Evolutionary conservation across 2,113 vertebrate species (phyloP).

Genomic region (Lynx canadensis): DNA sequence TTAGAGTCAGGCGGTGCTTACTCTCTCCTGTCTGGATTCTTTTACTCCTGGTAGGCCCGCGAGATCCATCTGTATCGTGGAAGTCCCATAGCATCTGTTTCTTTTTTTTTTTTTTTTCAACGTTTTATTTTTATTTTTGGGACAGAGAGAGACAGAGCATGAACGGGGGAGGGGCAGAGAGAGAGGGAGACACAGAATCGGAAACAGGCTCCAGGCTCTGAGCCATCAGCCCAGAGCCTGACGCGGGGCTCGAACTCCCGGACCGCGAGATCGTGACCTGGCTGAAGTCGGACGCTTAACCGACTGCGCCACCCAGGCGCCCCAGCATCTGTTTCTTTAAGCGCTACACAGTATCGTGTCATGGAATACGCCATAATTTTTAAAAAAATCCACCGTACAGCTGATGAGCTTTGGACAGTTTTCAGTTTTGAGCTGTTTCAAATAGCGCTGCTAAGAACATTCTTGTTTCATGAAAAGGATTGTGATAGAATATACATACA

Average conservation of each 20-base stretch:
- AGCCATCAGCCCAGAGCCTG: too few species aligned
- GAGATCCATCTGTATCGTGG: not conserved
- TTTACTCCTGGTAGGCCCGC: not conserved
- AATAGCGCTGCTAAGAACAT: not conserved
- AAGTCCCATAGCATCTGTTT: too few species aligned
- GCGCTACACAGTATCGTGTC: not conserved
- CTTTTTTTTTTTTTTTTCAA: not conserved
- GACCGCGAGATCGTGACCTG: too few species aligned
- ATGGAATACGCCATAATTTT: not conserved
- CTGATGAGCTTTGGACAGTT: not conserved
- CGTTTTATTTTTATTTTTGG: too few species aligned
- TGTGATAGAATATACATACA: not conserved
- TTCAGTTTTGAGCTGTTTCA: not conserved
- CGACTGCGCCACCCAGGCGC: too few species aligned
- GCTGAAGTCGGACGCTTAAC: too few species aligned
- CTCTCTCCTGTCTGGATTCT: not conserved
- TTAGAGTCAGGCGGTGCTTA: not conserved
- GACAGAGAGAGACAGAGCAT: too few species aligned
- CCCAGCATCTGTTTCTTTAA: not conserved
- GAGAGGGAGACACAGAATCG: too few species aligned
- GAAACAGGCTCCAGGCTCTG: too few species aligned
- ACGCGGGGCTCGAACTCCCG: too few species aligned
- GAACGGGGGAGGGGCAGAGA: too few species aligned
- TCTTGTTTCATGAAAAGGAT: not conserved
- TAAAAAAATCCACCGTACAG: too few species aligned